A percentile compares a stretch with the other conserved stretches of the same genome.
Conservation (phyloP, 2,113 vertebrate genomes). For the Peromyscus californicus region DNA sequence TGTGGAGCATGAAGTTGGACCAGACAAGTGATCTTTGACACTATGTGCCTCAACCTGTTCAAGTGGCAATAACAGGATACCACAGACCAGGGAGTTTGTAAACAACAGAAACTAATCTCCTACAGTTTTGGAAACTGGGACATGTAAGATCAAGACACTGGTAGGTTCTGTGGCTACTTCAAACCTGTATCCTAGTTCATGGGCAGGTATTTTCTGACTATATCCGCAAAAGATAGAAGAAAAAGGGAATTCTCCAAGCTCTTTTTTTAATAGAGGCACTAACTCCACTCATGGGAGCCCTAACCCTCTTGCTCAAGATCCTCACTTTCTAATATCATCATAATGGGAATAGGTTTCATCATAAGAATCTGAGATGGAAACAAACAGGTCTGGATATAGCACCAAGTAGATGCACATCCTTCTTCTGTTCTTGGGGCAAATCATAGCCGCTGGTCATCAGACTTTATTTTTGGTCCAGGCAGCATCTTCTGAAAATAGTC, state of each 20-base stretch:
- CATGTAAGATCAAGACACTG: not conserved
- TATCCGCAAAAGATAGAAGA: not conserved
- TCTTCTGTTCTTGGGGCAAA: constrained; percentile 31
- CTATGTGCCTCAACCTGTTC: not conserved
- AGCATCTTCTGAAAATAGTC: constrained; percentile 57
- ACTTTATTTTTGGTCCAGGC: constrained; percentile 2
- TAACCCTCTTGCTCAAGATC: not conserved
- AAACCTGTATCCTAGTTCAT: not conserved
- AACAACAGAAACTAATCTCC: constrained; percentile 30
- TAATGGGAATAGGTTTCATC: not conserved
- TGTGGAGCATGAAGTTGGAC: not conserved
- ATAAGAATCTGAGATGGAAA: not conserved
- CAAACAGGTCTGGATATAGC: not conserved
- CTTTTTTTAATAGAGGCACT: not conserved
- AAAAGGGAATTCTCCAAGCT: not conserved
- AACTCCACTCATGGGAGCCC: not conserved
- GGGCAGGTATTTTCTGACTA: not conserved
- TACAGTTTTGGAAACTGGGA: not conserved
- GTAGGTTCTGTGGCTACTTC: not conserved
- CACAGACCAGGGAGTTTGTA: not conserved
- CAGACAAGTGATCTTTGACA: not conserved
- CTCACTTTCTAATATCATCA: not conserved
- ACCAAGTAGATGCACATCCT: not conserved
- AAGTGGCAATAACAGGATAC: not conserved
- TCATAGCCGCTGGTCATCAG: constrained; percentile 5